A percentile compares a stretch with the other conserved stretches of the same genome.
Evolutionary conservation across 1,140 invertebrate genomes (phyloP).

Genomic region (Rhynchophorus ferrugineus): DNA sequence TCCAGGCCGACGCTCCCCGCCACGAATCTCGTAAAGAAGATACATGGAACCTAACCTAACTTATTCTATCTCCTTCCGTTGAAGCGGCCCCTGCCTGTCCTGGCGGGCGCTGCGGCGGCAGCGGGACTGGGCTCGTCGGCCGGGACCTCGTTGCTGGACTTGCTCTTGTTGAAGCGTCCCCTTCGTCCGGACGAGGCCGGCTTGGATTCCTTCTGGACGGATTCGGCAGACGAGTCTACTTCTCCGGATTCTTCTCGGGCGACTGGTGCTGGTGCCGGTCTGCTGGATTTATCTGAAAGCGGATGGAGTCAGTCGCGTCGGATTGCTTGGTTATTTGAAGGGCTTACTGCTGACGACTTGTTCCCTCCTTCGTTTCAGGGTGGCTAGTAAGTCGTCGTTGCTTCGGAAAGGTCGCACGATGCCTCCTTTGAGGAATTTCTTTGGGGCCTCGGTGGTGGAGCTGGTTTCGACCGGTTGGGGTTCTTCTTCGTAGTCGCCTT

Average conservation of each 20-base stretch:
- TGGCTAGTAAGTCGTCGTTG: slow-evolving; percentile 63
- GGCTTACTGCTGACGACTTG: slow-evolving; percentile 41
- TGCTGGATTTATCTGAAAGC: slow-evolving; percentile 24
- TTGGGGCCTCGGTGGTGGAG: slow-evolving; percentile 58
- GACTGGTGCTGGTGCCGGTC: slow-evolving; percentile 21
- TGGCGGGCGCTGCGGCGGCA: slow-evolving; percentile 30
- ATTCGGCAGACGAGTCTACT: slow-evolving; percentile 8
- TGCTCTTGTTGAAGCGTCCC: slow-evolving; percentile 18
- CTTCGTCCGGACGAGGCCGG: slow-evolving; percentile 13
- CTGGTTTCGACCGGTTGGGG: slow-evolving; percentile 41
- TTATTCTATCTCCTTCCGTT: slow-evolving; percentile 26
- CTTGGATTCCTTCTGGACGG: slow-evolving; percentile 16
- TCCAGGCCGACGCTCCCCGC: too few species aligned
- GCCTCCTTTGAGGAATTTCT: slow-evolving; percentile 50
- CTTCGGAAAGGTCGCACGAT: slow-evolving; percentile 61
- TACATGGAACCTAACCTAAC: too few species aligned
- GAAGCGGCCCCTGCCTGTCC: slow-evolving; percentile 21
- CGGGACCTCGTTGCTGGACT: slow-evolving; percentile 3
- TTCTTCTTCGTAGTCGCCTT: slow-evolving; percentile 41
- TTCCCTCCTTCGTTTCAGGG: slow-evolving; percentile 56
- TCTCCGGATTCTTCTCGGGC: slow-evolving; percentile 17
- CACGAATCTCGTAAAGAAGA: too few species aligned
- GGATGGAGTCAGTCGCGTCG: too few species aligned
- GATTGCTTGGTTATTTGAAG: background rate
- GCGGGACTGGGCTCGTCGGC: slow-evolving; percentile 24